Evolutionary conservation across 1,140 invertebrate species (phyloP), one percentile per base, ranked within the genome.

Genomic region (Hylaeus anthracinus): DNA sequence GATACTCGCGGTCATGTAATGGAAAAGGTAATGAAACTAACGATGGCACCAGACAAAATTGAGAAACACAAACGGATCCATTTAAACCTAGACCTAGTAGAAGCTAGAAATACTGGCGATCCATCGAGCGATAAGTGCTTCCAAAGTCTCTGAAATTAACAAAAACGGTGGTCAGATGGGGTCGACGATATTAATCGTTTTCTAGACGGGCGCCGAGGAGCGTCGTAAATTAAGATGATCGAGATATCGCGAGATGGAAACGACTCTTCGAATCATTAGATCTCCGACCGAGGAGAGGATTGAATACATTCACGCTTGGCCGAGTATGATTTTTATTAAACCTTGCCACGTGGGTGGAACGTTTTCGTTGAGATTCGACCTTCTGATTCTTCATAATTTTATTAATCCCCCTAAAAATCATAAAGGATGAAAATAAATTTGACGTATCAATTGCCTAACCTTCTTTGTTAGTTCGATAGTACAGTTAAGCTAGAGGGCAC

Each of bases 191-290:
- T 72, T 55, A 85, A 79, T 72, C 61, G 76, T 71, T 79, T 56
- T 48, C 65, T 51, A 53, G 39, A n/a, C 67, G 53, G 63, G 5
- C 12, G 45, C 9, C 9, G 14, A 39, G 43, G 37, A 2, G 41
- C 15, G 70, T 81, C 82, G 73, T 83, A 85, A 85, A 85, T 85
- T 73, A 74, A 74, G 3, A 65, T 70, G 70, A 81, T 81, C 70
- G 51, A n/a, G 45, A 71, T 86, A 80, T 71, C 63, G 26, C 64
- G 63, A 80, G 75, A 26, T 74, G 55, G 53, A 26, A 58, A 79
- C 14, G 15, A 48, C 67, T 80, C 65, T 64, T 67, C 55, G 43
- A 79, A 72, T 85, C 60, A 53, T 67, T 26, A 53, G 71, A 64
- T 37, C 15, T 9, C 14, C 53, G 51, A 10, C 41, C 14, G 37